These are phyloP conservation scores for Pteruthius melanotis DNA, from an alignment of 2,113 vertebrate species.

Conservation along the genomic window DNA sequence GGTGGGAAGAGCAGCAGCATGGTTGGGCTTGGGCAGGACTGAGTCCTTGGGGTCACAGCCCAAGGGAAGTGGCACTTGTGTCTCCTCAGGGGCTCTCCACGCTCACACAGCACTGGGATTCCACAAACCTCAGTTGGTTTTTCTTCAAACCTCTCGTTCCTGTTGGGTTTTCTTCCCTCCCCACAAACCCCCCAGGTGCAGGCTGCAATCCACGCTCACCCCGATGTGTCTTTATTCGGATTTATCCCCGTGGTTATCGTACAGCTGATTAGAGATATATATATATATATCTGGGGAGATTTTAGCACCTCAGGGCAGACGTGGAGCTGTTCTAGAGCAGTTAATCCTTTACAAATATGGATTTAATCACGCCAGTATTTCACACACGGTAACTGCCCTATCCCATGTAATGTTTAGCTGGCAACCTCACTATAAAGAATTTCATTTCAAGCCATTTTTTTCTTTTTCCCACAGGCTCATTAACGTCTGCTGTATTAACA, in stretches of 20 bases:
- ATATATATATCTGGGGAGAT: constrained; percentile 43
- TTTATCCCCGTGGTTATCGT: constrained; percentile 46
- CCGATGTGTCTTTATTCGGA: constrained; percentile 23
- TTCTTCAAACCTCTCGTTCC: not conserved
- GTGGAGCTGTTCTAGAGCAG: constrained; percentile 36
- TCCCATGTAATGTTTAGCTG: constrained; percentile 17
- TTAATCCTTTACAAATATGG: constrained; percentile 68
- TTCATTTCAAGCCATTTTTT: not conserved
- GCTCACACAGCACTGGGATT: fast-evolving
- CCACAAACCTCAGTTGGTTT: not conserved
- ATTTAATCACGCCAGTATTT: constrained; percentile 64
- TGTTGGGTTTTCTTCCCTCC: not conserved
- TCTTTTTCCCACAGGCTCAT: not conserved
- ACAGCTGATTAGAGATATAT: constrained; percentile 58
- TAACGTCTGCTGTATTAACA: constrained; percentile 1
- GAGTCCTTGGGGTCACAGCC: not conserved
- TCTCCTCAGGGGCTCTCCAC: fast-evolving
- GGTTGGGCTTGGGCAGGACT: not conserved
- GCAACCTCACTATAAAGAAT: not conserved
- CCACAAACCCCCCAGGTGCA: not conserved
- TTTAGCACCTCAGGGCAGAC: constrained; percentile 32
- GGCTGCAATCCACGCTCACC: not conserved
- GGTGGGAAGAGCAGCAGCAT: not conserved
- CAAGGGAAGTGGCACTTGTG: too few relatives aligned
- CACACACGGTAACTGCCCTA: constrained; percentile 40